Percentiles rank a stretch among this genome's conserved stretches.
Conservation (phyloP, 2,888 invertebrate genomes). For the Trachelus iudaicus region DNA sequence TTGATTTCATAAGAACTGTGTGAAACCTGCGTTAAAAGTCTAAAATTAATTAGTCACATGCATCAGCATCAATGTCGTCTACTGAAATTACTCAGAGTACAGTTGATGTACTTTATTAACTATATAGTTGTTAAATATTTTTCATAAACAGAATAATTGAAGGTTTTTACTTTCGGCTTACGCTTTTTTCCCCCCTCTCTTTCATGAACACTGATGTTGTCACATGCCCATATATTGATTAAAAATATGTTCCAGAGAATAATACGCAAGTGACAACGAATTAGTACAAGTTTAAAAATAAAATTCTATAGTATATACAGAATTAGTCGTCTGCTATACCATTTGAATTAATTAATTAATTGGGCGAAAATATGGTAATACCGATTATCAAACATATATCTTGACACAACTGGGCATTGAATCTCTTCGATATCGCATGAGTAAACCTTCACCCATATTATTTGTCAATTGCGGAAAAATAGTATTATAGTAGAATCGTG, state of each 20-base stretch:
- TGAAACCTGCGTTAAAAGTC: neutral
- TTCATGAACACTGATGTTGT: neutral
- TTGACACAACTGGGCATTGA: neutral
- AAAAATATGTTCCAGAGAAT: neutral
- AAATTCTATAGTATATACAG: neutral
- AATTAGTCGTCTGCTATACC: neutral
- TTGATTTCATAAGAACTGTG: neutral
- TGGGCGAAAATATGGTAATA: too few species aligned
- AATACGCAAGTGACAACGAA: neutral
- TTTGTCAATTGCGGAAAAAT: neutral
- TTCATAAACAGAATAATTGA: neutral
- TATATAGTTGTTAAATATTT: neutral
- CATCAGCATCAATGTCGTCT: neutral
- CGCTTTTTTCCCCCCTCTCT: neutral
- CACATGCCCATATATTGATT: neutral
- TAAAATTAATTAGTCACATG: neutral
- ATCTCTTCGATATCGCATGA: neutral
- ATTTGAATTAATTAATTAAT: neutral
- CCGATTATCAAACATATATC: neutral
- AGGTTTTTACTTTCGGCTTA: neutral
- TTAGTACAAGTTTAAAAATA: neutral
- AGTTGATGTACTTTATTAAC: neutral
- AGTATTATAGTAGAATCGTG: neutral
- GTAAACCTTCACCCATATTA: neutral
- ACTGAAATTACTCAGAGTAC: neutral